phyloP scores from a whole-genome alignment of 2,797 vertebrate species.

The Crenuchus spilurus region DNA sequence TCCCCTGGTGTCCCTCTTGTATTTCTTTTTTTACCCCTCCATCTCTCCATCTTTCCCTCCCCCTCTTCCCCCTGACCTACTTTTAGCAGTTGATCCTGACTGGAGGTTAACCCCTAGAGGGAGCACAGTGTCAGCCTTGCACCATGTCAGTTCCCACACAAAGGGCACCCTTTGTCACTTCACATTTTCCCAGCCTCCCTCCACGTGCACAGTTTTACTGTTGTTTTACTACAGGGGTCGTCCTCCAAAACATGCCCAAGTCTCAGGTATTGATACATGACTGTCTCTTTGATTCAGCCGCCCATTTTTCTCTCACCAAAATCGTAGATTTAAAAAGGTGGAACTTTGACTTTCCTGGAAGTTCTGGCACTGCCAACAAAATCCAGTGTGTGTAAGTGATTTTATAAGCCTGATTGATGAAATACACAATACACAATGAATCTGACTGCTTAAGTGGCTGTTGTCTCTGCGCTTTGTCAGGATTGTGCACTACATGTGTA shows the following conservation, averaged over 20 bases:
- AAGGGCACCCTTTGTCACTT: constrained; percentile 83
- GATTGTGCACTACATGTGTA: no score
- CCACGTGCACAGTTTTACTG: constrained; percentile 67
- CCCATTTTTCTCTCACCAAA: no score
- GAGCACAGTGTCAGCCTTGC: constrained; percentile 73
- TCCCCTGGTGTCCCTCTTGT: neutral
- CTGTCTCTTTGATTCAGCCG: neutral
- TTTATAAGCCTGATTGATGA: no score
- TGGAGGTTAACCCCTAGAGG: constrained; percentile 80
- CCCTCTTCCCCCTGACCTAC: constrained; percentile 86
- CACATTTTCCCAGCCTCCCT: constrained; percentile 76
- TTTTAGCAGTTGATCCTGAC: constrained; percentile 89
- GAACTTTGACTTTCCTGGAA: no score
- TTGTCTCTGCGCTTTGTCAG: no score
- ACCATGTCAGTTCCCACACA: constrained; percentile 80
- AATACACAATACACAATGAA: no score
- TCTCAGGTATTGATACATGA: constrained; percentile 58
- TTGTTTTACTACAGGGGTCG: constrained; percentile 70
- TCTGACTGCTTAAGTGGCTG: no score
- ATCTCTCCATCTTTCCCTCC: constrained; percentile 17
- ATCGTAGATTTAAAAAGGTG: no score
- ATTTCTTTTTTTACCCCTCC: constrained; percentile 19
- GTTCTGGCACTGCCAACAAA: no score
- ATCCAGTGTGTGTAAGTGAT: no score
- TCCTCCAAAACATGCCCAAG: constrained; percentile 45